phyloP scores from a whole-genome alignment of 2,113 vertebrate species.

The Cryptotis parvus region DNA sequence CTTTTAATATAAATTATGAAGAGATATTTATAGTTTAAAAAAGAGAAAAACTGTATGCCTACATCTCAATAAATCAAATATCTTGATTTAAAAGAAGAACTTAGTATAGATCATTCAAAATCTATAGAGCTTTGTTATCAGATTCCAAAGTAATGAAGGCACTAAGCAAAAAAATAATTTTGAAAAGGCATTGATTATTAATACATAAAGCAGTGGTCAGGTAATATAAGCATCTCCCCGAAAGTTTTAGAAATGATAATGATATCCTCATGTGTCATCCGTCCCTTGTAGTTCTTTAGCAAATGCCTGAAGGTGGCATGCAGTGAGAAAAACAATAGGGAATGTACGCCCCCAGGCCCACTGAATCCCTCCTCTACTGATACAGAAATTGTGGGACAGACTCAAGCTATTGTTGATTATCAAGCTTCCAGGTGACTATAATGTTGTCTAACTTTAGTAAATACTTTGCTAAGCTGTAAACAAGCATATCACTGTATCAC shows the following conservation, averaged over 20 bases:
- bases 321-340: neutral
- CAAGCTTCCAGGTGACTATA: neutral
- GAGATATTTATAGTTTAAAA: neutral
- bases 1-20: neutral
- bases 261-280: too few species aligned
- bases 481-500: too few species aligned
- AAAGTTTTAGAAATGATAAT: neutral
- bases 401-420: neutral
- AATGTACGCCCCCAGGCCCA: neutral
- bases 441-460: neutral
- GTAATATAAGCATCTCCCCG: neutral
- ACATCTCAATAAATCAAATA: conserved; percentile 35
- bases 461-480: neutral
- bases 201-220: neutral
- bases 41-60: neutral
- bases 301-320: neutral
- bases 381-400: neutral
- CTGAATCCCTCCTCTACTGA: neutral
- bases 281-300: too few species aligned
- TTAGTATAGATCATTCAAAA: neutral
- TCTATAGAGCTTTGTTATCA: neutral
- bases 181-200: neutral
- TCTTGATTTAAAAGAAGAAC: neutral
- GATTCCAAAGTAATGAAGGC: neutral
- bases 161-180: conserved; percentile 6